Base-by-base conservation (phyloP, 2,113 vertebrate genomes). In the Pteronura brasiliensis region DNA sequence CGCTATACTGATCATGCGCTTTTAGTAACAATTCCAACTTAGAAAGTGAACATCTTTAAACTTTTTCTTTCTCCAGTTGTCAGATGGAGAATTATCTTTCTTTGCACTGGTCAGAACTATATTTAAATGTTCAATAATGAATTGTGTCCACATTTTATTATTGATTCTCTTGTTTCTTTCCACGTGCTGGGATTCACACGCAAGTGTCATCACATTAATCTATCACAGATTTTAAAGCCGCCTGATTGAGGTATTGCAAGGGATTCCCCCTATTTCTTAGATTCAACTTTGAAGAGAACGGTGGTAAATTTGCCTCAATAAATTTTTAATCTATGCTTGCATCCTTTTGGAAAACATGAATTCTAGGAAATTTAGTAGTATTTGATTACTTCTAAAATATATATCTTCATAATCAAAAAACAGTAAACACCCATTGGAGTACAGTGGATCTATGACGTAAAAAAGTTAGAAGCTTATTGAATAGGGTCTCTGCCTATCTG, bases 371-470 rank as follows among this genome's bases (percentile, higher is more conserved):
- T 93, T 89, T 87, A 90, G 55, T 47, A 61, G 83, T 77, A 93
- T 88, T 93, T 93, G 79, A 52, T 83, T 88, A 61, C 42, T 95
- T 92, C 25, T 93, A 96, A 95, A 96, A 93, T 92, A 6, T 84
- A 69, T 85, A 87, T 83, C 36, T 71, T 84, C 49, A 74, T 83
- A 86, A 61, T 95, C 29, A 96, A 23, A 65, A 93, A 81, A 83
- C 6, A 96, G 42, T 57, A 88, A 93, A 93, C 0, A 36, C 0
- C 7, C 42, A 88, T 18, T 82, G 17, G 23, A 34, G 4, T 71
- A 59, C 2, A 87, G 39, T 74, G 44, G 27, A 7, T 80, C 47
- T 39, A 49, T 23, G 52, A n/a, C 21, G 1, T 47, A 61, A 90
- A 88, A 84, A 63, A 17, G 27, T 74, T 65, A 88, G 63, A 87